Evolutionary conservation across 2,888 invertebrate species (phyloP).

Genomic region (Elegia similella): DNA sequence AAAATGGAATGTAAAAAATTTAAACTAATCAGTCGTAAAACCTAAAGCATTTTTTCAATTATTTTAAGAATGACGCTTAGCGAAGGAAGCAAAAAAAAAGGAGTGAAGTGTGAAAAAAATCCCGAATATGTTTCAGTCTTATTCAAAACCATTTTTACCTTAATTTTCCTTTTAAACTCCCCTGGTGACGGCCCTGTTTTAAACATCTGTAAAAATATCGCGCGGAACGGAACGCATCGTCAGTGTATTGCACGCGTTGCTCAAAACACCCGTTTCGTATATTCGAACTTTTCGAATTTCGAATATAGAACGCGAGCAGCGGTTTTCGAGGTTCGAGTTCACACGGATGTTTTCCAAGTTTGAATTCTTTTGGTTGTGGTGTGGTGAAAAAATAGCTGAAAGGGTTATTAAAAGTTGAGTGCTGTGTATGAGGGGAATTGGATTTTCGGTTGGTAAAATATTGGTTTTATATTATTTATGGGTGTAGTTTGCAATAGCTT

Average conservation of each 20-base stretch:
- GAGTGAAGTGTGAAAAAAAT: not conserved
- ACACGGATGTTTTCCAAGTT: constrained; percentile 17
- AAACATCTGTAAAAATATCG: constrained; percentile 54
- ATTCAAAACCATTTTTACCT: not conserved
- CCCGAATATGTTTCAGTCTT: not conserved
- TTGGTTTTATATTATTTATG: no score
- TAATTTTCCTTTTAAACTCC: constrained; percentile 15
- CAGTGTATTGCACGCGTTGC: constrained; percentile 49
- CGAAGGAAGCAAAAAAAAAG: not conserved
- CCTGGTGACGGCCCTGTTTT: constrained; percentile 15
- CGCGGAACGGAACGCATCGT: constrained; percentile 33
- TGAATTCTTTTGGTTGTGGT: not conserved
- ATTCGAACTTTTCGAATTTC: constrained; percentile 26
- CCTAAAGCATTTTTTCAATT: no score
- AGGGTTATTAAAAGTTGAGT: not conserved
- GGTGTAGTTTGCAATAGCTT: no score
- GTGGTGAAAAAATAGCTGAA: not conserved
- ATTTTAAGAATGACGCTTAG: no score
- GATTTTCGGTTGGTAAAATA: not conserved
- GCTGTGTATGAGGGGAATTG: no score
- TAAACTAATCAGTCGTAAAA: not conserved
- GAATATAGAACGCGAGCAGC: constrained; percentile 32
- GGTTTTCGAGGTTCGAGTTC: constrained; percentile 24
- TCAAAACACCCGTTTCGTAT: constrained; percentile 34
- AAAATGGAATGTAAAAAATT: not conserved